These are phyloP conservation scores for Colostygia pectinataria DNA, from an alignment of 2,888 invertebrate genomes.

Conservation along the genomic window DNA sequence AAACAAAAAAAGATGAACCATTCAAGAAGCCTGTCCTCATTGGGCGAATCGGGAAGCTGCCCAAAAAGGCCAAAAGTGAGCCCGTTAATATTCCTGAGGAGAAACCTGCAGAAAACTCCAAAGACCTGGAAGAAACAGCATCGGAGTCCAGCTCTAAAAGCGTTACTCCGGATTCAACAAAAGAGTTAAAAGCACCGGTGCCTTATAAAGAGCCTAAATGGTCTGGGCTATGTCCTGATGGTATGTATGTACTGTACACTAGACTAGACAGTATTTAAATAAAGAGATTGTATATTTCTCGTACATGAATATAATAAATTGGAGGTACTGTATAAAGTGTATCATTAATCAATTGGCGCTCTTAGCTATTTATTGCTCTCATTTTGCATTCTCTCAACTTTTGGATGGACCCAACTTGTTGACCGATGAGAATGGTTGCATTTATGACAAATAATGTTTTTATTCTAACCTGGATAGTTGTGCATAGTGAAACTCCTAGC, in stretches of 20 bases:
- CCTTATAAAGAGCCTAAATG: slow-evolving; percentile 92
- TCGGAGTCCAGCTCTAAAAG: slow-evolving; percentile 43
- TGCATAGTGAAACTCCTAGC: too few relatives aligned
- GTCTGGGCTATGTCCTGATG: slow-evolving; percentile 86
- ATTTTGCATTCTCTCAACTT: too few relatives aligned
- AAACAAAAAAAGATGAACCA: slow-evolving; percentile 4
- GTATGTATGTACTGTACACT: slow-evolving; percentile 47
- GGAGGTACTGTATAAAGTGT: too few relatives aligned
- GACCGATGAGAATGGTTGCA: too few relatives aligned
- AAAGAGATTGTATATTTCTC: too few relatives aligned
- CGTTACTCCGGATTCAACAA: slow-evolving; percentile 41
- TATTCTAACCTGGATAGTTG: too few relatives aligned
- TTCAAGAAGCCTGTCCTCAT: slow-evolving; percentile 82
- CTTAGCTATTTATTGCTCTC: too few relatives aligned
- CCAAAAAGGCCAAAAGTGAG: slow-evolving; percentile 63
- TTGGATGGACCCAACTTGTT: too few relatives aligned
- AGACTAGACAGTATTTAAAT: too few relatives aligned
- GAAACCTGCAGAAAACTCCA: slow-evolving; percentile 25
- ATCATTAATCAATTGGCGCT: too few relatives aligned
- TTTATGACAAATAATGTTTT: too few relatives aligned
- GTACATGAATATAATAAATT: too few relatives aligned
- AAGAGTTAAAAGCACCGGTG: slow-evolving; percentile 71
- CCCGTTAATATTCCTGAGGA: slow-evolving; percentile 41
- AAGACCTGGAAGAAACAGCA: slow-evolving; percentile 30
- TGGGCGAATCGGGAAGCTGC: slow-evolving; percentile 79